These are phyloP conservation scores for Dermolepida albohirtum DNA, from an alignment of 2,888 invertebrate species.

Conservation along the genomic window DNA sequence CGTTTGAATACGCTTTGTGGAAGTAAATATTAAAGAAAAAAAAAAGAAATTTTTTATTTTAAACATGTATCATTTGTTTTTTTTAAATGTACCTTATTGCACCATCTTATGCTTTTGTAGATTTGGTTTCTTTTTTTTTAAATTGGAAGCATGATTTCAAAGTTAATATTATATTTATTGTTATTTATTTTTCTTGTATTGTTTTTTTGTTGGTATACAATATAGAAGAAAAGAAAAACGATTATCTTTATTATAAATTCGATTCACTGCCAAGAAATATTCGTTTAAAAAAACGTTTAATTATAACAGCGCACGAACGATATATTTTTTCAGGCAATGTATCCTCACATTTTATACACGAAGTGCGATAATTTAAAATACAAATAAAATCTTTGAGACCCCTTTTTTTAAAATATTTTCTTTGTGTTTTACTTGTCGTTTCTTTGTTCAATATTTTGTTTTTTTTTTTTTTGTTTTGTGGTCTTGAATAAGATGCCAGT, in stretches of 20 bases:
- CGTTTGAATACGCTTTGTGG: too few relatives aligned
- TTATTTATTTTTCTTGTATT: constrained; percentile 58
- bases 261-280: constrained; percentile 1
- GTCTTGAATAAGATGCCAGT: constrained; percentile 54
- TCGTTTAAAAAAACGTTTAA: background rate
- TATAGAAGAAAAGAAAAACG: too few relatives aligned
- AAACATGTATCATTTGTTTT: background rate
- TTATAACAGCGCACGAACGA: background rate
- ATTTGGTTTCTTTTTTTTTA: constrained; percentile 47
- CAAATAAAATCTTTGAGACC: background rate
- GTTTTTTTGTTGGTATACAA: constrained; percentile 47
- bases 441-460: constrained; percentile 14
- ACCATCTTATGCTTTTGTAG: constrained; percentile 32
- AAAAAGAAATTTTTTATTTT: constrained; percentile 3
- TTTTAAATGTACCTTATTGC: constrained; percentile 3
- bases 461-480: constrained; percentile 21
- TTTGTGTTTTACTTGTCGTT: constrained; percentile 5
- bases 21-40: background rate
- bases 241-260: background rate
- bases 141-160: constrained; percentile 61
- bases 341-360: background rate
- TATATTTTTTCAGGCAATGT: constrained; percentile 14
- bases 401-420: background rate
- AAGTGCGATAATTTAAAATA: background rate
- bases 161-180: constrained; percentile 60